A percentile compares a stretch with the other conserved stretches of the same genome.
phyloP scores from a whole-genome alignment of 37 sponge, comb jelly and placozoan genomes.

The Halisarca cf. caerulea region DNA sequence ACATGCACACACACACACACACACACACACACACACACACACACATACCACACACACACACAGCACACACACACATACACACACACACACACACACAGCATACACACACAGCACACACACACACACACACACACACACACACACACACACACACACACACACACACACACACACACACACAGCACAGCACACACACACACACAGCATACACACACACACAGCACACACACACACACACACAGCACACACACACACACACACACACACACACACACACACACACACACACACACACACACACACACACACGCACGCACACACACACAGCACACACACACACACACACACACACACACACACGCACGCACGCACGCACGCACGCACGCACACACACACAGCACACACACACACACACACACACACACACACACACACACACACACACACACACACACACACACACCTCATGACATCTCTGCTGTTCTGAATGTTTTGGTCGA shows the following conservation, averaged over 20 bases:
- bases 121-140: neutral
- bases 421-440: neutral
- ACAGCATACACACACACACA: too few species aligned
- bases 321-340: neutral
- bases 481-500: too few species aligned
- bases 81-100: neutral
- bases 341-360: neutral
- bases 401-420: constrained; percentile 15
- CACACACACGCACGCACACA: neutral
- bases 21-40: too few species aligned
- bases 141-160: neutral
- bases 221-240: too few species aligned
- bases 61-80: neutral
- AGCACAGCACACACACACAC: too few species aligned
- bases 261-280: too few species aligned
- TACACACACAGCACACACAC: neutral
- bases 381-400: too few species aligned
- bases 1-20: too few species aligned
- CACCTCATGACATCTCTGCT: neutral
- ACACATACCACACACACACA: too few species aligned
- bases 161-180: too few species aligned
- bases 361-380: too few species aligned
- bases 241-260: too few species aligned
- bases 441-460: neutral
- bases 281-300: neutral